A percentile compares a stretch with the other conserved stretches of the same genome.
Evolutionary conservation across 2,113 vertebrate species (phyloP).

Genomic region (Callipepla squamata): DNA sequence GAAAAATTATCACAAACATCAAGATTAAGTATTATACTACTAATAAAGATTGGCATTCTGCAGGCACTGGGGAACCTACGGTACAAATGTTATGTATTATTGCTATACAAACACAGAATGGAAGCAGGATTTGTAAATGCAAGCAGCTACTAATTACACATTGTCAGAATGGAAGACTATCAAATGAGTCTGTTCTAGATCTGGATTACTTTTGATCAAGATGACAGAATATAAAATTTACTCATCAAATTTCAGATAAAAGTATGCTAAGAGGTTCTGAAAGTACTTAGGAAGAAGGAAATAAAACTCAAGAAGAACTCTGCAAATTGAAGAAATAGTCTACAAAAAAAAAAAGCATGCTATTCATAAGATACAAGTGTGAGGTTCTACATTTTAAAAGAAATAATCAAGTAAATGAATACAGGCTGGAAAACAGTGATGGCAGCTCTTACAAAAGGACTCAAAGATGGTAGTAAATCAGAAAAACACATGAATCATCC

Average conservation of each 20-base stretch:
- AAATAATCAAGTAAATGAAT: background rate
- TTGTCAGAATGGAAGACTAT: background rate
- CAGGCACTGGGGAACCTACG: background rate
- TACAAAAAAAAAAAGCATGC: background rate
- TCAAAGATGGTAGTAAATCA: background rate
- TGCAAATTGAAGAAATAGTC: background rate
- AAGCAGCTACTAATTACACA: background rate
- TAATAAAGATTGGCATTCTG: background rate
- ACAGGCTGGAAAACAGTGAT: background rate
- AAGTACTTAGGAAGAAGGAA: background rate
- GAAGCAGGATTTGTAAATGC: background rate
- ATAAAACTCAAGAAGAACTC: background rate
- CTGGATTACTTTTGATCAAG: background rate
- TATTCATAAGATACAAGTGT: background rate
- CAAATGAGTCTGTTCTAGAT: background rate
- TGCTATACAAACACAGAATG: background rate
- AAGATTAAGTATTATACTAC: background rate
- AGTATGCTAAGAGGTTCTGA: background rate
- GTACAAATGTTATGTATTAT: background rate
- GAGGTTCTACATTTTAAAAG: background rate
- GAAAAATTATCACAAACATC: background rate
- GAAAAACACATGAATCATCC: constrained; percentile 10
- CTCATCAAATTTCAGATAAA: background rate
- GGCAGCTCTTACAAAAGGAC: background rate
- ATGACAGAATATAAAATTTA: background rate